Evolutionary conservation across 1,140 invertebrate genomes (phyloP), one percentile per base, ranked within the genome.

Genomic region (Doryteuthis pealeii): DNA sequence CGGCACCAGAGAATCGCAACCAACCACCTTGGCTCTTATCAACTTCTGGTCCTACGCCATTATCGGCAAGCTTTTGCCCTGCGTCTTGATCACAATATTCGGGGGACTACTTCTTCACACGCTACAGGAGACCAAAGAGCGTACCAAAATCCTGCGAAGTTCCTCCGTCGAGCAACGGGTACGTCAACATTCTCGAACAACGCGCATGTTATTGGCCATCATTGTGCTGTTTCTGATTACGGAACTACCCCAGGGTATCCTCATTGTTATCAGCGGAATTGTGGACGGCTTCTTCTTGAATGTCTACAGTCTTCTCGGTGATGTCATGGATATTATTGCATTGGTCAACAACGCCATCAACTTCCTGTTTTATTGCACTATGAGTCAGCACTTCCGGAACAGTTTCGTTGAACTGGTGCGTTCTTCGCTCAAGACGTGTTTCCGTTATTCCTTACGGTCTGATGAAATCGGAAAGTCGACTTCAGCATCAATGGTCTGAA

Each of bases 281-380:
- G 77, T 83, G 18, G 75, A 80, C 10, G 78, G 74, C 0, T 88
- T 89, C 74, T 87, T 82, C 72, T 35, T 82, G 32, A 79, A 83
- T 68, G 83, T 89, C 30, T 90, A 90, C 78, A 74, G 81, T 43
- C 86, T 84, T 28, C 92, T 96, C 67, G 95, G 95, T 0, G 95
- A 96, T 83, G 81, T 97, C 10, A 95, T 97, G 92, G 96, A 98
- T 85, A 91, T 96, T 31, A 87, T 97, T 73, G 96, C 96, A 0
- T 88, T 98, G 18, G 87, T 97, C 49, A 98, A 97, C 87, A 95
- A 94, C 10, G 93, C 94, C 8, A 93, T 98, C 40, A 97, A 96
- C 82, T 97, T 98, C 84, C 92, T 98, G 31, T 89, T 98, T 5
- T 98, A 98, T 84, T 97, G 96, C 80, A 92, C 92, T 33, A 98